These are phyloP conservation scores for Camelus dromedarius DNA, from an alignment of 2,113 vertebrate genomes.

Conservation along the genomic window DNA sequence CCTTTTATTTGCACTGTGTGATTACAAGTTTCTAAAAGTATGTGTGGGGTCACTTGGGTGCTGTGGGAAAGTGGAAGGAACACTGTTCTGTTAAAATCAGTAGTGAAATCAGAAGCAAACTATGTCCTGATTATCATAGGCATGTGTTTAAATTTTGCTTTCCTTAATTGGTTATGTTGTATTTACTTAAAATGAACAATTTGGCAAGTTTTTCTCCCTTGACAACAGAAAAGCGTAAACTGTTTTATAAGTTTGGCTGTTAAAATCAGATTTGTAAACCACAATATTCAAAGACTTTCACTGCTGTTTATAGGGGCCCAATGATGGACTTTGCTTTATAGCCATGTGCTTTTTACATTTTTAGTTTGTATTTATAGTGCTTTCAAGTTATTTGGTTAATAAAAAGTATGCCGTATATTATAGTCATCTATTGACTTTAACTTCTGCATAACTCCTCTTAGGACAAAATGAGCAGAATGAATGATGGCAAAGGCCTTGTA, in stretches of 20 bases:
- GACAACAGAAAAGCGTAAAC: constrained; percentile 90
- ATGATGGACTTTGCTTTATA: constrained; percentile 76
- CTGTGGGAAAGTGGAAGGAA: constrained; percentile 91
- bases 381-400: constrained; percentile 65
- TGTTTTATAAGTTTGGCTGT: constrained; percentile 91
- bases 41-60: constrained; percentile 92
- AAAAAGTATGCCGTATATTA: constrained; percentile 49
- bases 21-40: constrained; percentile 93
- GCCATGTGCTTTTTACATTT: constrained; percentile 76
- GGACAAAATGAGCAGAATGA: constrained; percentile 51
- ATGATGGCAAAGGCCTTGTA: constrained; percentile 55
- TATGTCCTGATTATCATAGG: constrained; percentile 90
- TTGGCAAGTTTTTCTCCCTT: constrained; percentile 91
- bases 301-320: constrained; percentile 80
- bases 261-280: constrained; percentile 89
- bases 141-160: constrained; percentile 92
- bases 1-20: constrained; percentile 90
- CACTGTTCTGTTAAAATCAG: constrained; percentile 89
- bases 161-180: constrained; percentile 92
- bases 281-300: constrained; percentile 84
- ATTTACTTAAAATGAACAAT: constrained; percentile 93
- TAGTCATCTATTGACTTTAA: constrained; percentile 51
- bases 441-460: constrained; percentile 50
- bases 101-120: constrained; percentile 92
- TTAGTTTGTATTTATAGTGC: constrained; percentile 72